Percentiles rank a stretch among this genome's conserved stretches.
Evolutionary conservation across 2,113 vertebrate species (phyloP).

Genomic region (Forbesichthys agassizii): DNA sequence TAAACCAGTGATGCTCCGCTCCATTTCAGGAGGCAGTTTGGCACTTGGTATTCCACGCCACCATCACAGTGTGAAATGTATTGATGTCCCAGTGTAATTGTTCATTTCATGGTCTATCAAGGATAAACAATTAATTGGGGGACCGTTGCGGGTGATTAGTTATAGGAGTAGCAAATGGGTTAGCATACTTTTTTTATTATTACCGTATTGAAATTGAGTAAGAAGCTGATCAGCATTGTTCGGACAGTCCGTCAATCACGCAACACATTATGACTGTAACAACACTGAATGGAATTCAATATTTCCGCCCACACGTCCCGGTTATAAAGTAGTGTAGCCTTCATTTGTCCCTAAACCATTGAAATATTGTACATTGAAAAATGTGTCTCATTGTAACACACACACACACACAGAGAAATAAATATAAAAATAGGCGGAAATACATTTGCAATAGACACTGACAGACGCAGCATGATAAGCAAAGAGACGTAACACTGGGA

Average conservation of each 20-base stretch:
- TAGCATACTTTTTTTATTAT: conserved; percentile 14
- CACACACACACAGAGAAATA: not conserved
- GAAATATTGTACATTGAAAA: too few relatives aligned
- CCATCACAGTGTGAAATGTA: conserved; percentile 65
- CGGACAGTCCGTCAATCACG: conserved; percentile 10
- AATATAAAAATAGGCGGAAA: conserved; percentile 5
- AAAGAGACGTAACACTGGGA: conserved; percentile 72
- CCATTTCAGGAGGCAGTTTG: conserved; percentile 32
- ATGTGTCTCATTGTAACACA: not conserved
- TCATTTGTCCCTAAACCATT: too few relatives aligned
- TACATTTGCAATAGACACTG: conserved; percentile 46
- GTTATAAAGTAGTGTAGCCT: too few relatives aligned
- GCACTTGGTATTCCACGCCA: conserved; percentile 42
- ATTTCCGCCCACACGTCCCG: too few relatives aligned
- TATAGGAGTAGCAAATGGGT: conserved; percentile 40
- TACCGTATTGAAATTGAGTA: conserved; percentile 27
- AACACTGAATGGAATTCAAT: too few relatives aligned
- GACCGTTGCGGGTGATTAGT: conserved; percentile 49
- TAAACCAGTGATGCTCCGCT: conserved; percentile 19
- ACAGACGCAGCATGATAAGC: conserved; percentile 59
- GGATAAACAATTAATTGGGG: conserved; percentile 64
- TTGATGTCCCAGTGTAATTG: conserved; percentile 66
- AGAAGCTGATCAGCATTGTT: conserved; percentile 36
- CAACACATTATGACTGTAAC: too few relatives aligned
- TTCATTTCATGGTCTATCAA: conserved; percentile 68